Percentiles rank a stretch among this genome's conserved stretches.
phyloP scores from a whole-genome alignment of 2,797 vertebrate genomes.

The Steatocranus sp. region DNA sequence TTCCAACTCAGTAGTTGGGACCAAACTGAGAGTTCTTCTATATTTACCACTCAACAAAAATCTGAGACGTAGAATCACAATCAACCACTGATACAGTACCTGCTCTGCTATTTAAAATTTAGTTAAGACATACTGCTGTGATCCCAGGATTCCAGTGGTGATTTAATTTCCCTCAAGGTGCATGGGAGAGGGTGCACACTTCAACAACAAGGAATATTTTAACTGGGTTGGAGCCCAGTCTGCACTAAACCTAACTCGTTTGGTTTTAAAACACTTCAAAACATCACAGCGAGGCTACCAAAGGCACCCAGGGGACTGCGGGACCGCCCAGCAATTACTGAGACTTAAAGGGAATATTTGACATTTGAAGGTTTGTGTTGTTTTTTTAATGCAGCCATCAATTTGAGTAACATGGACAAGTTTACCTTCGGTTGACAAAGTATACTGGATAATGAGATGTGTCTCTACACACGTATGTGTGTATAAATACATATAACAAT shows the following conservation, averaged over 20 bases:
- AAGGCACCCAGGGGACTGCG: background rate
- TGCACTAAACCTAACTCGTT: background rate
- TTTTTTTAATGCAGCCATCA: background rate
- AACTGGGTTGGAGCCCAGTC: conserved; percentile 18
- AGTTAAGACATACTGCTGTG: conserved; percentile 14
- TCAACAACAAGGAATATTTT: conserved; percentile 5
- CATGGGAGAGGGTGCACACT: background rate
- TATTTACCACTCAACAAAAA: background rate
- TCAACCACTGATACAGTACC: background rate
- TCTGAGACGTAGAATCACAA: background rate
- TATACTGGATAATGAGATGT: background rate
- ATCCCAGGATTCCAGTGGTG: conserved; percentile 14
- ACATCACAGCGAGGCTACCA: background rate
- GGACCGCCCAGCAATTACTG: background rate
- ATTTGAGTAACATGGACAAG: background rate
- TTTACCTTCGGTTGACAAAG: background rate
- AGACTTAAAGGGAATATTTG: background rate
- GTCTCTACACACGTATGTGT: background rate
- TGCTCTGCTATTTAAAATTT: conserved; percentile 26
- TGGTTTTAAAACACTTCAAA: conserved; percentile 4
- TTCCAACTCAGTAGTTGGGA: background rate
- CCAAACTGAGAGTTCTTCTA: background rate
- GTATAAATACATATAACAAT: background rate
- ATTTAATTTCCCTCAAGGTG: conserved; percentile 12
- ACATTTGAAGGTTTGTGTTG: background rate